A percentile compares a stretch with the other conserved stretches of the same genome.
Conservation (phyloP, 1,140 invertebrate species). For the Drosophila watanabei region DNA sequence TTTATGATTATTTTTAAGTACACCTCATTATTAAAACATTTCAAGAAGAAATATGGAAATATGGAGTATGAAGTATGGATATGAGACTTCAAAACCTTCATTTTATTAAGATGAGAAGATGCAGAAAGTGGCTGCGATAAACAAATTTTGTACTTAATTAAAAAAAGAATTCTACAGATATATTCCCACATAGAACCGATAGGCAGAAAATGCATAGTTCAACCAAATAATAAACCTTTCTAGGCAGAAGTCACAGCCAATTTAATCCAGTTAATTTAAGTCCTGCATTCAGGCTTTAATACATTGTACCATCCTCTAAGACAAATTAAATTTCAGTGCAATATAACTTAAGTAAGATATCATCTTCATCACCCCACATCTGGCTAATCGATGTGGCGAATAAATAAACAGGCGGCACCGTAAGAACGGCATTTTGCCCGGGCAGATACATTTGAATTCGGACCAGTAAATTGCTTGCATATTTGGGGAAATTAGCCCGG, state of each 20-base stretch:
- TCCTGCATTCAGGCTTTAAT: background rate
- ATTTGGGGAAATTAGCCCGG: slow-evolving; percentile 49
- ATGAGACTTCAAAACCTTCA: too few species aligned
- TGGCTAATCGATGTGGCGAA: slow-evolving; percentile 23
- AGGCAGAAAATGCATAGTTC: background rate
- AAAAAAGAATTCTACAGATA: too few species aligned
- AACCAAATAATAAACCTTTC: background rate
- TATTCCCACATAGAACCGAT: too few species aligned
- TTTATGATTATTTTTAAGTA: background rate
- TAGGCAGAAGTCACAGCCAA: background rate
- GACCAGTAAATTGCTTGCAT: slow-evolving; percentile 52
- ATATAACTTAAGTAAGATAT: slow-evolving; percentile 3
- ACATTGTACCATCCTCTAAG: background rate
- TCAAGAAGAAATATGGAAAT: background rate
- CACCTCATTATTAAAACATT: background rate
- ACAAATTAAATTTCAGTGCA: background rate
- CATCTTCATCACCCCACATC: slow-evolving; percentile 10
- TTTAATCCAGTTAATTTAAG: background rate
- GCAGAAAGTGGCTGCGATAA: too few species aligned
- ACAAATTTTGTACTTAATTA: too few species aligned
- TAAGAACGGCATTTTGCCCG: slow-evolving; percentile 2
- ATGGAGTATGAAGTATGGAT: too few species aligned
- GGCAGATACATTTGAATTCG: slow-evolving; percentile 24
- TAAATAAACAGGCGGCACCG: slow-evolving; percentile 2
- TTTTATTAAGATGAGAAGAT: too few species aligned